Evolutionary conservation across 2,797 vertebrate genomes (phyloP).

Genomic region (Scomberomorus guttatus): DNA sequence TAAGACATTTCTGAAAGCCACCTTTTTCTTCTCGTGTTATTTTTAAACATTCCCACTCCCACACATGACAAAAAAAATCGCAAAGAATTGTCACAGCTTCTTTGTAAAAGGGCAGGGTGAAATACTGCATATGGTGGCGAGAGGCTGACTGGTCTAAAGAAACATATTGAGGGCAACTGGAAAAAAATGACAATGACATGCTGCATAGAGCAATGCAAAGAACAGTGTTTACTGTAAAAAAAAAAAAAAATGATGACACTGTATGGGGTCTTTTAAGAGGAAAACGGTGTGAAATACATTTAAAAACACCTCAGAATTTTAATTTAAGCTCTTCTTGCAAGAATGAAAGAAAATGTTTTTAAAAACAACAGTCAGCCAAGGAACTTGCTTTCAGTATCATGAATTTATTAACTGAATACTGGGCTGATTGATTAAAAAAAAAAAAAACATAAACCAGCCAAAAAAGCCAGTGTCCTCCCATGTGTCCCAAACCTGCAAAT

Average conservation of each 20-base stretch:
- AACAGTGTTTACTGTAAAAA: background rate
- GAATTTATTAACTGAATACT: too few relatives aligned
- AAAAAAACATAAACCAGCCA: background rate
- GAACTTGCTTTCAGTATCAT: too few relatives aligned
- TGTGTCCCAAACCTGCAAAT: conserved; percentile 4
- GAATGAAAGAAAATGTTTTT: background rate
- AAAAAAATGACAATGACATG: background rate
- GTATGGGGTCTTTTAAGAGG: background rate
- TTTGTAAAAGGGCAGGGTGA: conserved; percentile 21
- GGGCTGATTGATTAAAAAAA: background rate
- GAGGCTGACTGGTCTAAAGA: background rate
- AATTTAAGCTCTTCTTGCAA: background rate
- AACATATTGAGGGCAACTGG: background rate
- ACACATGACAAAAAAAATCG: too few relatives aligned
- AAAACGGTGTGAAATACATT: background rate
- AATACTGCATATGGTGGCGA: background rate
- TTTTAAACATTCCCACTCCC: conserved; percentile 48
- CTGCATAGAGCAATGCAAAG: conserved; percentile 13
- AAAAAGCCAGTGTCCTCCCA: background rate
- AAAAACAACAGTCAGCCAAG: too few relatives aligned
- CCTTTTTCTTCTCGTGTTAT: conserved; percentile 37
- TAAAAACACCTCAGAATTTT: background rate
- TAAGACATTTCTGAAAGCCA: conserved; percentile 42
- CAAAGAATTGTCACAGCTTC: conserved; percentile 9
- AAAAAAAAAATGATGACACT: background rate